Conservation (phyloP, 2,113 vertebrate species). For the Nematolebias whitei region DNA sequence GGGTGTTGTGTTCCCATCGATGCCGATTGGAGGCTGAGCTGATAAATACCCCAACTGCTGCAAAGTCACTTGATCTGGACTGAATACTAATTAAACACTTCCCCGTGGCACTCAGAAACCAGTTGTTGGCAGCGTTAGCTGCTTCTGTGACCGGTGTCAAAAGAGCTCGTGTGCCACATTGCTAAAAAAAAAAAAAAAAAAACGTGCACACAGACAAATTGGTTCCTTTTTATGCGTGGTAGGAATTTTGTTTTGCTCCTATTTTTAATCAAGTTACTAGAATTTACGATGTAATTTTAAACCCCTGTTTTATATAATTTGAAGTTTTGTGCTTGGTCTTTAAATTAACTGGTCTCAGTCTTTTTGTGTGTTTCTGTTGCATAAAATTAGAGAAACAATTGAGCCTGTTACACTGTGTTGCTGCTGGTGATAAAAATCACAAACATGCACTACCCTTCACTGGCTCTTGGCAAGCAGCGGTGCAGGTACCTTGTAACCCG, state of each 20-base stretch:
- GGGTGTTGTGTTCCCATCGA: not conserved
- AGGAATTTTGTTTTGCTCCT: not conserved
- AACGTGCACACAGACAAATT: not conserved
- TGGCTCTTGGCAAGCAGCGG: slow-evolving; percentile 28
- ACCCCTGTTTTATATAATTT: no score
- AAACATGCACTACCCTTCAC: slow-evolving; percentile 31
- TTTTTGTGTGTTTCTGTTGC: slow-evolving; percentile 24
- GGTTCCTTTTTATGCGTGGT: not conserved
- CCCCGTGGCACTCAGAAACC: not conserved
- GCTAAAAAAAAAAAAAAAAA: no score
- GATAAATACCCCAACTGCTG: not conserved
- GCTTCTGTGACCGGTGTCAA: not conserved
- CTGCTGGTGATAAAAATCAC: slow-evolving; percentile 41
- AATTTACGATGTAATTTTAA: no score
- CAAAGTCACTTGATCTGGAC: not conserved
- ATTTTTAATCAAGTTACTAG: not conserved
- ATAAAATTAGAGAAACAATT: slow-evolving; percentile 7
- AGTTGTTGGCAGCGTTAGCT: not conserved
- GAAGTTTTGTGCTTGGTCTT: slow-evolving; percentile 3
- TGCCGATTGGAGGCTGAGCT: not conserved
- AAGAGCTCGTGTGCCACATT: not conserved
- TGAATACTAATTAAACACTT: not conserved
- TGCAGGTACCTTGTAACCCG: slow-evolving; percentile 17
- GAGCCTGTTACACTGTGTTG: slow-evolving; percentile 17
- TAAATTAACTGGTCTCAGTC: slow-evolving; percentile 14